Evolutionary conservation across 2,888 invertebrate species (phyloP), one percentile per base, ranked within the genome.

Genomic region (Drosophila falleni): DNA sequence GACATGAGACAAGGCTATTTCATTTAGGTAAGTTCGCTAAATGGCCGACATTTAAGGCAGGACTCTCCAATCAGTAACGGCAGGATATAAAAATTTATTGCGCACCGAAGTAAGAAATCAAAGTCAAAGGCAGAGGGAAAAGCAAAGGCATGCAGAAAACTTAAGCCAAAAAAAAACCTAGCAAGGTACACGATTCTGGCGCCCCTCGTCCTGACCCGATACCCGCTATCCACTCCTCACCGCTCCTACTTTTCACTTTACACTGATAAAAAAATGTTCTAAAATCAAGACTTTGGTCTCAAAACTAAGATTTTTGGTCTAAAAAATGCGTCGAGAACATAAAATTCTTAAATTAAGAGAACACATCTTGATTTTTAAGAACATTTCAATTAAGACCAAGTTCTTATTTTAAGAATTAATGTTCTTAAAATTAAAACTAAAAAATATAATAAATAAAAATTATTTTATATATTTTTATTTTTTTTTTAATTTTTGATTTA

Each of bases 71-170:
- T 11, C 2, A 15, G 49, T n/a, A 35, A 33, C 47, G 41, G 16
- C 35, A 33, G 66, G 47, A 71, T 71, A 87, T 87, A 87, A 71
- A 89, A 85, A 80, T 85, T 76, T 89, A 89, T 86, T 74, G 80
- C 78, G 50, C 64, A 51, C 51, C 50, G 69, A 75, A 73, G 78
- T 78, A 83, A 81, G 81, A 81, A 81, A 81, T 83, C 81, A 81
- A 83, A 74, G 86, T 76, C 68, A 59, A 62, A 59, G 41, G 46
- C 46, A 62, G 41, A 39, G 51, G 69, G 50, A 60, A 5, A 26
- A 26, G 10, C 39, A 29, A 16, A 41, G 31, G n/a, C 19, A 41
- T 39, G 31, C 23, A 39, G 13, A 60, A 47, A 26, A 39, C 37
- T 47, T 54, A 26, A 33, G 29, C 64, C 47, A 80, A 26, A 23